Base-by-base conservation (phyloP, 2,113 vertebrate species). In the Atrichornis clamosus region DNA sequence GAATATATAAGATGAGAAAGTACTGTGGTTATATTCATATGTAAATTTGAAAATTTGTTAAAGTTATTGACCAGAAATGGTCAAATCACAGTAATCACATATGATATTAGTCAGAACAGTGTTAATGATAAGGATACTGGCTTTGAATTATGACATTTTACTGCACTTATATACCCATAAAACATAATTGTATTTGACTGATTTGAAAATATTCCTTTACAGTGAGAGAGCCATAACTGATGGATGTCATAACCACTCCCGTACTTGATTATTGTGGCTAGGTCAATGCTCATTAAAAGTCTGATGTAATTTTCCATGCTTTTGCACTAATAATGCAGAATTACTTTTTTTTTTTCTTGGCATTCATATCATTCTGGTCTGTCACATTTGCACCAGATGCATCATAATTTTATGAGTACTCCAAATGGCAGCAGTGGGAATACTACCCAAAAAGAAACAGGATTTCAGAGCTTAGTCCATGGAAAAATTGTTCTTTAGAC, bases 301-400 rank as follows among this genome's bases (percentile, higher is more conserved):
- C 65, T 86, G 35, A 88, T 84, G 80, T 19, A 91, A 90, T 95
- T 96, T 96, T 69, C 65, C 59, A 84, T 44, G 37, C 47, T 69
- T 94, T 81, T 94, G 70, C 86, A 84, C 70, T 89, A 84, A 42
- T 55, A 32, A 41, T 24, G 15, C 26, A 76, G 75, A 79, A 64
- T 60, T 91, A 28, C 5, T 81, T 60, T n/a, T 41, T 21, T 46
- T 44, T 49, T 77, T 44, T n/a, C 9, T 65, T 58, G 18, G 13
- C 1, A 8, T 83, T 88, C 21, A 37, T 35, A 55, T 35, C 30
- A 9, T 46, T 83, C 33, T 41, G 10, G 56, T 84, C 26, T 32
- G 24, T 75, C 37, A 69, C 46, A 49, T 69, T 64, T 79, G 6
- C 17, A 85, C 41, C n/a, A 87, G 26, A 75, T 62, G 52, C 26